Evolutionary conservation across 2,797 vertebrate species (phyloP).

Genomic region (Loriculus beryllinus): DNA sequence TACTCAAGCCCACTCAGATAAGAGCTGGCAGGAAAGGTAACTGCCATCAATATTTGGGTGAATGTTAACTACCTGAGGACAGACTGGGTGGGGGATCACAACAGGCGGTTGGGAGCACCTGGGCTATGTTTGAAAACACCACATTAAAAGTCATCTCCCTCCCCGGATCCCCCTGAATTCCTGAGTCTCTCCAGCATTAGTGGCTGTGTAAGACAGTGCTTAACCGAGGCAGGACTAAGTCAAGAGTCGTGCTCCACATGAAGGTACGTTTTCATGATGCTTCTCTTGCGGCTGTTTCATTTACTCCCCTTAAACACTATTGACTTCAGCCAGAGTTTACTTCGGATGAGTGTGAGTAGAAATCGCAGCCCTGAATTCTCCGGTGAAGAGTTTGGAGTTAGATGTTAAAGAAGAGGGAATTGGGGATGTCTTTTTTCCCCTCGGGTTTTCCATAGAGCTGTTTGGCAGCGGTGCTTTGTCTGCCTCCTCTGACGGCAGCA

Average conservation of each 20-base stretch:
- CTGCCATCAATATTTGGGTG: constrained; percentile 62
- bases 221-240: not conserved
- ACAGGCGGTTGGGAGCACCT: not conserved
- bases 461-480: accelerated
- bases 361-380: not conserved
- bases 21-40: constrained; percentile 62
- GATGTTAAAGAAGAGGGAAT: accelerated
- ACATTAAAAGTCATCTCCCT: not conserved
- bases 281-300: not conserved
- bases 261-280: constrained; percentile 21
- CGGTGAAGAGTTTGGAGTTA: accelerated
- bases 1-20: constrained; percentile 63
- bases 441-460: not conserved
- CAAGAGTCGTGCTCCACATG: not conserved
- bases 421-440: accelerated
- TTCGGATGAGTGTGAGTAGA: not conserved
- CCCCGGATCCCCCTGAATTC: not conserved
- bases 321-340: not conserved
- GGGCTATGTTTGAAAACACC: constrained; percentile 7
- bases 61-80: constrained; percentile 44
- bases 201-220: not conserved
- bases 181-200: not conserved
- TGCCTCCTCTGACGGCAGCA: not conserved
- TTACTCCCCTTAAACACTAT: not conserved
- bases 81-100: constrained; percentile 5